Percentiles rank a stretch among this genome's conserved stretches.
These are phyloP conservation scores for Dicrostonyx torquatus DNA, from an alignment of 2,797 vertebrate genomes.

Conservation along the genomic window DNA sequence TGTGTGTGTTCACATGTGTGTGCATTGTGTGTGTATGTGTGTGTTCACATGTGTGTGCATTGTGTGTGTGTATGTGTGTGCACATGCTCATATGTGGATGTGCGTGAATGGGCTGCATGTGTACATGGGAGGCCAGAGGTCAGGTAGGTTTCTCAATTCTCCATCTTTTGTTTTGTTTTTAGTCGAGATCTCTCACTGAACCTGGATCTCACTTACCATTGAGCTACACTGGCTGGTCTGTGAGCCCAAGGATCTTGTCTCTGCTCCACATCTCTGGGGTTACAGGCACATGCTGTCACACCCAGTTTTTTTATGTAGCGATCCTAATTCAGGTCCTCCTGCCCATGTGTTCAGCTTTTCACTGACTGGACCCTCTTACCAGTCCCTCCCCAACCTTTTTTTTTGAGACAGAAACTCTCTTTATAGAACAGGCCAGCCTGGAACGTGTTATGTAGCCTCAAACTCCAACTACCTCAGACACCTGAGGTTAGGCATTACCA, in stretches of 20 bases:
- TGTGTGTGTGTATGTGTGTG: not conserved
- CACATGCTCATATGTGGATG: not conserved
- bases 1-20: not conserved
- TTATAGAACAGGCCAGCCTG: not conserved
- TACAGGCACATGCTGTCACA: not conserved
- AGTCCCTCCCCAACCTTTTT: not conserved
- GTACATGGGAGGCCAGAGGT: not conserved
- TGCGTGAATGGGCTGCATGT: too few species aligned
- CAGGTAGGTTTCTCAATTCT: not conserved
- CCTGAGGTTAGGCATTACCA: not conserved
- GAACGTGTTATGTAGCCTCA: not conserved
- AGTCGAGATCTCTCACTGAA: not conserved
- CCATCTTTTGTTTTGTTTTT: not conserved
- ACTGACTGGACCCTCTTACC: too few species aligned
- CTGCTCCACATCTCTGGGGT: not conserved
- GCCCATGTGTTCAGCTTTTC: not conserved
- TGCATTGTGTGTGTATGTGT: too few species aligned
- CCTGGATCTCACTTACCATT: not conserved
- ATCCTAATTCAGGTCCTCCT: not conserved
- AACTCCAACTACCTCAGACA: not conserved
- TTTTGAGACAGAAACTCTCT: not conserved
- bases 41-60: too few species aligned
- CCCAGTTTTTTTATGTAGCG: not conserved
- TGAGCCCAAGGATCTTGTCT: not conserved
- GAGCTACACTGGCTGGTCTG: not conserved